These are phyloP conservation scores for Mustela lutreola DNA, from an alignment of 2,113 vertebrate genomes.

Conservation along the genomic window DNA sequence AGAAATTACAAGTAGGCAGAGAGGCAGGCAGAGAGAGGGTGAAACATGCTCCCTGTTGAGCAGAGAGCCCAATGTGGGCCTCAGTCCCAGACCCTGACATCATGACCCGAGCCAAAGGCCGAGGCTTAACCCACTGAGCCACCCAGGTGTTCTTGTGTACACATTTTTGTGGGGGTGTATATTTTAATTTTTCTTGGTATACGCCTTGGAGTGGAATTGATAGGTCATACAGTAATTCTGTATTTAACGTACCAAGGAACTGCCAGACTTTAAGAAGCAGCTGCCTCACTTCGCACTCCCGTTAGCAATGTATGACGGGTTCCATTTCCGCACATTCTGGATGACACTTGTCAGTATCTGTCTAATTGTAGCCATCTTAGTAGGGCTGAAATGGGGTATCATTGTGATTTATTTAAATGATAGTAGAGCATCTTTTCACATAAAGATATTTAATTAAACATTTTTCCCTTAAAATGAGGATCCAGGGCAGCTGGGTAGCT, in stretches of 20 bases:
- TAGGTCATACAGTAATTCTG: neutral
- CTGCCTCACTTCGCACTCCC: neutral
- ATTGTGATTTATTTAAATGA: slow-evolving; percentile 39
- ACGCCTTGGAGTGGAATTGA: neutral
- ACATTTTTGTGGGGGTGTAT: neutral
- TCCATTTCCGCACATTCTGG: neutral
- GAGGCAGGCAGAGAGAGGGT: no score
- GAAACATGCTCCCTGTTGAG: no score
- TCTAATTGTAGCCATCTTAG: neutral
- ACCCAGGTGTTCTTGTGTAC: neutral
- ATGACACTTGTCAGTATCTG: neutral
- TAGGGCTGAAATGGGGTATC: neutral
- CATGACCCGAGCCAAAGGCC: no score
- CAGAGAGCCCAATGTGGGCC: no score
- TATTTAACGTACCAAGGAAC: neutral
- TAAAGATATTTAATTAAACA: neutral
- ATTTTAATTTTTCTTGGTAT: slow-evolving; percentile 37
- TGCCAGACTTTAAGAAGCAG: neutral
- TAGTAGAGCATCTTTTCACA: slow-evolving; percentile 33
- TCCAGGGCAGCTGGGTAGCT: neutral
- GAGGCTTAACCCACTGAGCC: no score
- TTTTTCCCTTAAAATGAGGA: slow-evolving; percentile 38
- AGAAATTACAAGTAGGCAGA: no score
- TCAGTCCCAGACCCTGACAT: no score
- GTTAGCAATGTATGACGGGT: neutral